phyloP scores from a whole-genome alignment of 2,113 vertebrate genomes.

The Hydrochoerus hydrochaeris region DNA sequence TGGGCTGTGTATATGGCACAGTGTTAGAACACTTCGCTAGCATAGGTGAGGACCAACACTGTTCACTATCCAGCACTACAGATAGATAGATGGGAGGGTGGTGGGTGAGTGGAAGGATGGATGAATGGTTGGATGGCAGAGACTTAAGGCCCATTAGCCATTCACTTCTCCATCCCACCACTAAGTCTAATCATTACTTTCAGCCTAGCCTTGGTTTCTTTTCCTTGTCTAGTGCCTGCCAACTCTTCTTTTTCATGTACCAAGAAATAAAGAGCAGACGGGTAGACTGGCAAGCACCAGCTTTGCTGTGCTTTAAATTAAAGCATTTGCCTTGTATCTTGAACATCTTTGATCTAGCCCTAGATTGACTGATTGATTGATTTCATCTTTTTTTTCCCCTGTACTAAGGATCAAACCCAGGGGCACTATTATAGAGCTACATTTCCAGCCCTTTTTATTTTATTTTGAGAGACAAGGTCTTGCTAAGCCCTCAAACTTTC shows the following conservation, averaged over 20 bases:
- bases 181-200: not conserved
- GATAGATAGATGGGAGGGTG: not conserved
- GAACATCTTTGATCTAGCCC: not conserved
- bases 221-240: not conserved
- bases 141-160: not conserved
- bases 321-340: slow-evolving; percentile 16
- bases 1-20: not conserved
- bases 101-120: not conserved
- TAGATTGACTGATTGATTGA: not conserved
- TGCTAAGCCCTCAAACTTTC: not conserved
- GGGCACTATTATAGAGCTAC: not conserved
- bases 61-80: not conserved
- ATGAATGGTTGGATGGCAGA: not conserved
- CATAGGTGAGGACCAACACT: not conserved
- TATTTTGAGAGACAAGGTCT: not conserved
- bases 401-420: not conserved
- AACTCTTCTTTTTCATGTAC: not conserved
- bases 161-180: not conserved
- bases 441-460: not conserved
- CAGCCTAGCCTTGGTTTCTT: not conserved
- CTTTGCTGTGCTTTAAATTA: slow-evolving; percentile 8
- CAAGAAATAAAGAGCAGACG: not conserved
- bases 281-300: not conserved
- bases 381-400: not conserved
- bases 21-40: not conserved